phyloP scores from a whole-genome alignment of 2,888 invertebrate genomes.

The Mechanitis mazaeus region DNA sequence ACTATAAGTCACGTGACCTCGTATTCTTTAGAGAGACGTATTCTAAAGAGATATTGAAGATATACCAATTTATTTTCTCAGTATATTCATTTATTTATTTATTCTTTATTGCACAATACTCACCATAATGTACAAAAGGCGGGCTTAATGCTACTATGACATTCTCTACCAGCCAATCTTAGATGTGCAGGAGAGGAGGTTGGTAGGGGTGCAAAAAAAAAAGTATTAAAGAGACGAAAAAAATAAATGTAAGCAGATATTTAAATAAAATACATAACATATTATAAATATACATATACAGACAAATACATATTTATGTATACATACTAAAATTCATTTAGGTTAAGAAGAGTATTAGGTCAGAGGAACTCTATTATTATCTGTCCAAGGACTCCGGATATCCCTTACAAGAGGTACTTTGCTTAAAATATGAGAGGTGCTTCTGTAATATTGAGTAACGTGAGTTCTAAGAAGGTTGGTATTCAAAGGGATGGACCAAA shows the following conservation, averaged over 20 bases:
- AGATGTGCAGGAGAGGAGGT: too few species aligned
- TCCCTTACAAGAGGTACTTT: conserved; percentile 9
- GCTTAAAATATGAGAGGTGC: conserved; percentile 9
- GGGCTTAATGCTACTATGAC: too few species aligned
- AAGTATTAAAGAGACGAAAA: too few species aligned
- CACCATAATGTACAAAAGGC: too few species aligned
- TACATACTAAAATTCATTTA: neutral
- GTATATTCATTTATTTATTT: neutral
- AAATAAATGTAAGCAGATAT: too few species aligned
- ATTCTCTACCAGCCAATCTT: too few species aligned
- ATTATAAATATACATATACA: too few species aligned
- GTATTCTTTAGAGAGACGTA: neutral
- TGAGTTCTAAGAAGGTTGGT: neutral
- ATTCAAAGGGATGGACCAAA: neutral
- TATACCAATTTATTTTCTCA: neutral
- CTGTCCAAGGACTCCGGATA: conserved; percentile 6
- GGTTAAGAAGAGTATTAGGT: conserved; percentile 3
- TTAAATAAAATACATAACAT: too few species aligned
- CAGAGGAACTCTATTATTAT: neutral
- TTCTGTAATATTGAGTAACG: neutral
- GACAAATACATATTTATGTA: too few species aligned
- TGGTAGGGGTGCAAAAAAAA: too few species aligned
- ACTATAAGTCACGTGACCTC: too few species aligned
- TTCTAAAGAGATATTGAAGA: neutral
- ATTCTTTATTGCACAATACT: too few species aligned